A percentile compares a stretch with the other conserved stretches of the same genome.
These are phyloP conservation scores for Drosophila paramelanica DNA, from an alignment of 2,888 invertebrate species.

Conservation along the genomic window DNA sequence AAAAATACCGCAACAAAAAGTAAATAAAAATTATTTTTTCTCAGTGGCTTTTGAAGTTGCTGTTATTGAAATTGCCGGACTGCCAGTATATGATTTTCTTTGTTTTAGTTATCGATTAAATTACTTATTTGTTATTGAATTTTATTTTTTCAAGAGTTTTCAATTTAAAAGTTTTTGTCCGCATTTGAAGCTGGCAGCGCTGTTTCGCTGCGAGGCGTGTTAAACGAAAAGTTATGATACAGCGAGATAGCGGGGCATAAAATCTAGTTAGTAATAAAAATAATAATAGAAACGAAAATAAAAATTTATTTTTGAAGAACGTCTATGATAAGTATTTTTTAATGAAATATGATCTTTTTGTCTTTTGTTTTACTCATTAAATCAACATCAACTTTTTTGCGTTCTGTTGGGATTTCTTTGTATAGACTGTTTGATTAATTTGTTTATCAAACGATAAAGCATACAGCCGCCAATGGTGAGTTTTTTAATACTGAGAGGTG, in stretches of 20 bases:
- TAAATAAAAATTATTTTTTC: background rate
- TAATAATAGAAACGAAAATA: background rate
- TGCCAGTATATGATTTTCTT: constrained; percentile 4
- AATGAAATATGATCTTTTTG: background rate
- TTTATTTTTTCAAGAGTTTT: constrained; percentile 2
- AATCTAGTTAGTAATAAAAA: background rate
- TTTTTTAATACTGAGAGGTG: background rate
- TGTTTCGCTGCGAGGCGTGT: background rate
- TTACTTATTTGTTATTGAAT: background rate
- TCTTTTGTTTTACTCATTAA: background rate
- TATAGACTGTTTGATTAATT: no score
- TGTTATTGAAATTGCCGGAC: background rate
- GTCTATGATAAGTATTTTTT: background rate
- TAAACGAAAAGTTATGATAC: background rate
- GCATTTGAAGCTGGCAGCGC: constrained; percentile 20
- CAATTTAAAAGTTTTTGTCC: constrained; percentile 56
- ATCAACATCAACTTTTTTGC: background rate
- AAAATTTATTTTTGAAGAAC: background rate
- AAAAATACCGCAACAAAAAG: no score
- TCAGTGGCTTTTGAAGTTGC: background rate
- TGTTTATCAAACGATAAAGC: background rate
- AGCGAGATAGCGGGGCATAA: background rate
- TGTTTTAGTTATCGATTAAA: background rate
- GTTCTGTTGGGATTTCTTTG: background rate
- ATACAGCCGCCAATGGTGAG: background rate